Base-by-base conservation (phyloP, 2,797 vertebrate species). In the Sebastes nivosus region DNA sequence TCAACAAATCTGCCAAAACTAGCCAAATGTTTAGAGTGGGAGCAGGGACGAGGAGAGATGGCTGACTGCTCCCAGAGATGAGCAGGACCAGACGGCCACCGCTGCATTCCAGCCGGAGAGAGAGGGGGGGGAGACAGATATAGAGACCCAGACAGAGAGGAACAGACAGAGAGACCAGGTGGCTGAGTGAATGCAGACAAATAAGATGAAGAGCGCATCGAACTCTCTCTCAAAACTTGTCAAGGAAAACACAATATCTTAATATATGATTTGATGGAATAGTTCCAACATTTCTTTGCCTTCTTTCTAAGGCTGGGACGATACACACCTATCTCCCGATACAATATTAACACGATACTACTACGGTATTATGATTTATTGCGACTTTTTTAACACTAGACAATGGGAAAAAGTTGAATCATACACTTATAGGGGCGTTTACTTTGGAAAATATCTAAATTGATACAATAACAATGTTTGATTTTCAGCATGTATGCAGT, bases 1-100 rank as follows among this genome's bases (percentile, higher is more conserved):
- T 94, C 92, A 93, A 94, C 93, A 94, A 94, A 94, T 94, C 93
- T 93, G 92, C 92, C 93, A 93, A 94, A 95, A 94, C 89, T 92
- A 93, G 94, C 93, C 90, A 95, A 94, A 94, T 95, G 94, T 95
- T 95, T 95, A 94, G 93, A 95, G 92, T 91, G 82, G 87, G 88
- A 92, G 93, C 92, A 95, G 87, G 85, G 83, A 93, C 63, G 84
- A 90, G 91, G 91, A 93, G 89, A 91, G 88, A 93, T 87, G 92
- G 90, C 83, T 87, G 93, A 88, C 88, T 92, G 88, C 92, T 93
- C 85, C 88, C 88, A 90, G 89, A 89, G 93, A 95, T 93, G 94
- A 95, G 94, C 91, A 82, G 91, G 92, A 92, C 88, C 93, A 94
- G 94, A 93, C 89, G 84, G 77, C 87, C 92, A 92, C 82, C 16